A percentile compares a stretch with the other conserved stretches of the same genome.
Conservation (phyloP, 1,140 invertebrate genomes). For the Adelges cooleyi region DNA sequence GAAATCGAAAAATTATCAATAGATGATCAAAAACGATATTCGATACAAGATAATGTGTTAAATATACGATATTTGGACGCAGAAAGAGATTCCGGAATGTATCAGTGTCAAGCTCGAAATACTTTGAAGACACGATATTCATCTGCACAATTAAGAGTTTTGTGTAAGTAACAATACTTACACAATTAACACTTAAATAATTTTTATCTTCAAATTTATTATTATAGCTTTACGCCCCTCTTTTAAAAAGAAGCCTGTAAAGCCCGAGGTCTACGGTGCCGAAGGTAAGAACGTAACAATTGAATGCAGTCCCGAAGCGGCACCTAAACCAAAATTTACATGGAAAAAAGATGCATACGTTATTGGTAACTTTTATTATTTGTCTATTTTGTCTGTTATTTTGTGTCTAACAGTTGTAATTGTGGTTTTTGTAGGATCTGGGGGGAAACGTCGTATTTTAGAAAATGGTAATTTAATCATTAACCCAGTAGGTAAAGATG, state of each 20-base stretch:
- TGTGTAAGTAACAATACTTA: conserved; percentile 51
- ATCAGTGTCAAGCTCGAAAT: conserved; percentile 85
- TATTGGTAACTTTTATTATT: conserved; percentile 44
- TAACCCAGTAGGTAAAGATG: conserved; percentile 68
- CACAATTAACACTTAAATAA: neutral
- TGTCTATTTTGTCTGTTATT: neutral
- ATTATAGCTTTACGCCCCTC: conserved; percentile 66
- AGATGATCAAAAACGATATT: conserved; percentile 61
- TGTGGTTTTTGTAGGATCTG: conserved; percentile 39
- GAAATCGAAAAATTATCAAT: conserved; percentile 47
- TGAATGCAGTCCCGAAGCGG: conserved; percentile 84
- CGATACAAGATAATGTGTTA: conserved; percentile 75
- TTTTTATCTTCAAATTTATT: neutral
- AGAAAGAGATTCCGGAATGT: conserved; percentile 84
- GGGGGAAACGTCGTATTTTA: conserved; percentile 64
- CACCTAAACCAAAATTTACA: conserved; percentile 72
- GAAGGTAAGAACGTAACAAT: conserved; percentile 86
- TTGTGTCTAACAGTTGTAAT: too few relatives aligned
- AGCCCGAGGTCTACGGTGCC: conserved; percentile 77
- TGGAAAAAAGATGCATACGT: conserved; percentile 86
- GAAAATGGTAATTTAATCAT: conserved; percentile 78
- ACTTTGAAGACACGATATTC: conserved; percentile 75
- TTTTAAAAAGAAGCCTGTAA: conserved; percentile 80
- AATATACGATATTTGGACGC: conserved; percentile 66
- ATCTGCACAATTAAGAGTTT: conserved; percentile 76